A percentile compares a stretch with the other conserved stretches of the same genome.
Conservation (phyloP, 2,797 vertebrate genomes). For the Poeciliopsis paucimaculata region DNA sequence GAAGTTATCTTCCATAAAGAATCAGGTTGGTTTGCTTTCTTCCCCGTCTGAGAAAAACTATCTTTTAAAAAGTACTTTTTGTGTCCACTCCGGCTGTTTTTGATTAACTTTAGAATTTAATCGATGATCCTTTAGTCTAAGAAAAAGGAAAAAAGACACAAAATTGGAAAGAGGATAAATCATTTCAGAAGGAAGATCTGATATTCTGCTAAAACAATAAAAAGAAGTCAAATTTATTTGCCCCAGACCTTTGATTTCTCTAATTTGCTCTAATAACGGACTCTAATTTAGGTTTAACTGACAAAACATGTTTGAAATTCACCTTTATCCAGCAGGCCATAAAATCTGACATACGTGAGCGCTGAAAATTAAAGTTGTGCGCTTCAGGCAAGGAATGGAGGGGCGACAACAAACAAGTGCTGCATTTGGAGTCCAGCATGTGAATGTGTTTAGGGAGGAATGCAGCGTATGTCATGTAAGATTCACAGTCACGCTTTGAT, state of each 20-base stretch:
- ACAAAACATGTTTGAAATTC: slow-evolving; percentile 17
- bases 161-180: background rate
- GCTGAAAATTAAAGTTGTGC: slow-evolving; percentile 25
- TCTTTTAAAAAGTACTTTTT: too few species aligned
- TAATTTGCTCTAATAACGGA: slow-evolving; percentile 1
- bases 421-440: slow-evolving; percentile 67
- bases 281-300: slow-evolving; percentile 21
- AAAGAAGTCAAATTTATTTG: background rate
- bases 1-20: background rate
- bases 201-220: background rate
- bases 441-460: slow-evolving; percentile 82
- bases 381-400: slow-evolving; percentile 45
- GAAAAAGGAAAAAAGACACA: background rate
- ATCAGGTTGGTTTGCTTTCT: background rate
- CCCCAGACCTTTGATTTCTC: background rate
- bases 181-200: background rate
- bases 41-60: background rate
- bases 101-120: too few species aligned
- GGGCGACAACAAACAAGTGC: slow-evolving; percentile 65
- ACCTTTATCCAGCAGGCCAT: background rate
- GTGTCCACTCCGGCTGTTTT: too few species aligned
- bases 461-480: slow-evolving; percentile 78
- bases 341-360: slow-evolving; percentile 24
- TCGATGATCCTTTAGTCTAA: background rate
- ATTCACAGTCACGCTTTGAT: slow-evolving; percentile 80